A percentile compares a stretch with the other conserved stretches of the same genome.
phyloP scores from a whole-genome alignment of 2,113 vertebrate genomes.

The Casuarius casuarius region DNA sequence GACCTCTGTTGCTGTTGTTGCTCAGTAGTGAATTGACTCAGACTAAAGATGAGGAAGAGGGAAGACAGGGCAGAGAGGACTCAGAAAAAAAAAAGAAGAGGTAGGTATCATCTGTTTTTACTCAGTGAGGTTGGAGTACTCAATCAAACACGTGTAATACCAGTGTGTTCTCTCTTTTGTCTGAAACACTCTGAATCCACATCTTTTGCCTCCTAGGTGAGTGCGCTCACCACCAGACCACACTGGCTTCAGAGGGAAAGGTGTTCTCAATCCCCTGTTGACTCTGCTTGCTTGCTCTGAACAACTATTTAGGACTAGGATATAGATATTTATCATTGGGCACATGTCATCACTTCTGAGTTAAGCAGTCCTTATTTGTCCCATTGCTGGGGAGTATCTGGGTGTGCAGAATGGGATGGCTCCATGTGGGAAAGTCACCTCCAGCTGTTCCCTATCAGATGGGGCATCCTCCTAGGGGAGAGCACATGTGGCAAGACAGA shows the following conservation, averaged over 20 bases:
- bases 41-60: background rate
- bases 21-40: background rate
- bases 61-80: background rate
- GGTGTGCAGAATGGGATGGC: background rate
- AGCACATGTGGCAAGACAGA: constrained; percentile 33
- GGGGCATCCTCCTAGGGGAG: background rate
- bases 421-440: background rate
- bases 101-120: background rate
- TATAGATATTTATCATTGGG: background rate
- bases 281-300: background rate
- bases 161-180: background rate
- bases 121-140: background rate
- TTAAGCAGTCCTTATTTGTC: background rate
- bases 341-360: background rate
- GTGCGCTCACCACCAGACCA: background rate
- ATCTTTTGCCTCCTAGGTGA: background rate
- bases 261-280: background rate
- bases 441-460: constrained; percentile 32
- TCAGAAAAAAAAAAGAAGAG: fast-evolving
- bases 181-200: background rate
- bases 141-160: fast-evolving
- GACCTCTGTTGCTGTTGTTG: background rate
- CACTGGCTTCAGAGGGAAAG: background rate
- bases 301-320: background rate
- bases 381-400: background rate